phyloP scores from a whole-genome alignment of 2,113 vertebrate species.

The Mesoclemmys tuberculata region DNA sequence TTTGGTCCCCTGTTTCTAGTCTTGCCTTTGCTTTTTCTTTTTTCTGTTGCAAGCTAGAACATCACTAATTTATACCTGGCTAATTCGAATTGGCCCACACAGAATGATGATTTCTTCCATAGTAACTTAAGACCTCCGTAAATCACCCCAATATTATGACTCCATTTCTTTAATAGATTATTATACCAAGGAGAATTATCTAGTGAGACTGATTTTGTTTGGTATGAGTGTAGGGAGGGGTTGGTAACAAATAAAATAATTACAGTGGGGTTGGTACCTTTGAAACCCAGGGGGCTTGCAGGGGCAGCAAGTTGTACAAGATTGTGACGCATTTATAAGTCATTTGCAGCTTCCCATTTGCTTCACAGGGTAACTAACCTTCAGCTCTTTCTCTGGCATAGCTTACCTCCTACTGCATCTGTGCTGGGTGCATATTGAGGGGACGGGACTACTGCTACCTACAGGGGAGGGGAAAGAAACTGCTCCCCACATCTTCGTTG shows the following conservation, averaged over 20 bases:
- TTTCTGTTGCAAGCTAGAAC: not conserved
- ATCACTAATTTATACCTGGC: not conserved
- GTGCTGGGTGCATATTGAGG: not conserved
- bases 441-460: not conserved
- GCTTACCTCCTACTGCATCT: not conserved
- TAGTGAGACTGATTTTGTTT: rapidly evolving
- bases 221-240: rapidly evolving
- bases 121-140: not conserved
- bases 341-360: not conserved
- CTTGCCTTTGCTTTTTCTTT: not conserved
- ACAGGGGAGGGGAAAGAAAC: not conserved
- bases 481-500: not conserved
- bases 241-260: not conserved
- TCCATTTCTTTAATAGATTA: rapidly evolving
- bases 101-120: not conserved
- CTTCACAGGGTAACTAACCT: not conserved
- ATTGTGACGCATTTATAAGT: not conserved
- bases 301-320: not conserved
- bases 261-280: not conserved
- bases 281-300: not conserved
- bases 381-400: not conserved
- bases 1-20: not conserved
- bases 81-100: not conserved
- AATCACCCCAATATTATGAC: not conserved
- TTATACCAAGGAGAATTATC: not conserved